Conservation (phyloP, 1,140 invertebrate genomes). For the Limonius californicus region DNA sequence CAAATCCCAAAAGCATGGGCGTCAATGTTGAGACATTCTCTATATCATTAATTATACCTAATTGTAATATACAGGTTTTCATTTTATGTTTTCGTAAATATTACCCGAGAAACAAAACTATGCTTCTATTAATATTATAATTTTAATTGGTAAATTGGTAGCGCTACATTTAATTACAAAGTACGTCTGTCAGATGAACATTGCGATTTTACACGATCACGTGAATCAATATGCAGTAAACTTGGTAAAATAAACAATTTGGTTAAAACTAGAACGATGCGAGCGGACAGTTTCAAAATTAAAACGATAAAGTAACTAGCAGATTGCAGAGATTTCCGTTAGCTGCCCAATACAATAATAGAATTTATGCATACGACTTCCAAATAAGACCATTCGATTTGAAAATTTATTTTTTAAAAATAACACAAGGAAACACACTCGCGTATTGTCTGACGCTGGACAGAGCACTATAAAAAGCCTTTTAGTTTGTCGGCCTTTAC, state of each 20-base stretch:
- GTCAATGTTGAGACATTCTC: too few species aligned
- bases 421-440: conserved; percentile 21
- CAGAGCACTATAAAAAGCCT: conserved; percentile 24
- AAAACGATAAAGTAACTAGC: conserved; percentile 26
- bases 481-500: conserved; percentile 27
- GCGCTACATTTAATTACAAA: too few species aligned
- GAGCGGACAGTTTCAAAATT: conserved; percentile 21
- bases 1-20: too few species aligned
- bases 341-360: background rate
- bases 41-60: too few species aligned
- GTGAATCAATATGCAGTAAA: background rate
- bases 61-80: too few species aligned
- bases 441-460: conserved; percentile 17
- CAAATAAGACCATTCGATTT: background rate
- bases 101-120: too few species aligned
- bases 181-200: too few species aligned
- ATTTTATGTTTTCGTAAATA: too few species aligned
- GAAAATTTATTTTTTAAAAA: conserved; percentile 1
- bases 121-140: too few species aligned
- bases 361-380: conserved; percentile 12
- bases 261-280: background rate
- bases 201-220: too few species aligned
- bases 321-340: conserved; percentile 19
- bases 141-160: too few species aligned
- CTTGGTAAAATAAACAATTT: background rate